Base-by-base conservation (phyloP, 2,888 invertebrate genomes). In the Zaprionus obscuricornis region DNA sequence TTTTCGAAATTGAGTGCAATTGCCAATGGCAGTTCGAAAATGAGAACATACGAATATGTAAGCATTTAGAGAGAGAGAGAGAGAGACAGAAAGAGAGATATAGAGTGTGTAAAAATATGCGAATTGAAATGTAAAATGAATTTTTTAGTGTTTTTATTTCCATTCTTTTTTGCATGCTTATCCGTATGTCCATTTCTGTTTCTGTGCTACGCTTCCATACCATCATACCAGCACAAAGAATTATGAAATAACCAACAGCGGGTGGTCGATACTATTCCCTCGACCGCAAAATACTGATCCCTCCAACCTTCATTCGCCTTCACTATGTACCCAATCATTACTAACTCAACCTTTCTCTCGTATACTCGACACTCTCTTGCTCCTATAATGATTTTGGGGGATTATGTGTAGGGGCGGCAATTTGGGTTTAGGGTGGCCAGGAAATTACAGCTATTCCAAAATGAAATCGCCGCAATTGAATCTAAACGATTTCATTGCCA, bases 401-500 rank as follows among this genome's bases (percentile, higher is more conserved):
- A 55, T 51, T 57, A 40, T 67, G 20, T 57, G 31, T 46, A 29
- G 46, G 37, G 52, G 36, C 43, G 39, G 33, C 45, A 31, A 8
- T 10, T 36, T 17, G 36, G 24, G 45, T 34, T 36, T 63, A 47
- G 71, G 71, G 71, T 75, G 64, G 79, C 65, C 76, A 83, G 83
- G 74, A 79, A 79, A 79, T 83, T 83, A 76, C 78, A 68, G 74
- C 58, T 65, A 68, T 79, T 79, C 76, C 76, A 79, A 79, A 83
- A 83, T 83, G 74, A 83, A 78, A 78, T 78, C 79, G 83, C 78
- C 60, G 59, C 83, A 79, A 83, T 79, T 79, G 78, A 79, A 79
- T 83, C 65, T 76, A 79, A 83, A 79, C 81, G 81, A 74, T 76
- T 81, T 85, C 79, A 81, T 85, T 81, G 85, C 85, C 79, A 81